Evolutionary conservation across 2,888 invertebrate genomes (phyloP).

Genomic region (Cosmia trapezina): DNA sequence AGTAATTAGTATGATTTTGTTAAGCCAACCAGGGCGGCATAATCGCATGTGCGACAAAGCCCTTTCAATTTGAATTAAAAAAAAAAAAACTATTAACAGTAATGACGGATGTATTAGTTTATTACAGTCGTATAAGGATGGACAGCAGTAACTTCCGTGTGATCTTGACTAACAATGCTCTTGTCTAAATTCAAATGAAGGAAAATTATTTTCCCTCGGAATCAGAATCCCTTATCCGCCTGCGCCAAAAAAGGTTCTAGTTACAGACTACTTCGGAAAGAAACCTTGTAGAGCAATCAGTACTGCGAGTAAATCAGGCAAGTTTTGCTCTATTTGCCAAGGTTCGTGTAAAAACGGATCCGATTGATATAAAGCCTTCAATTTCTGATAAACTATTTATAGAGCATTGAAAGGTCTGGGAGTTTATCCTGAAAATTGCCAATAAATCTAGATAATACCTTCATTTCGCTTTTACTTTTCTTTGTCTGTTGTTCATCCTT

Average conservation of each 20-base stretch:
- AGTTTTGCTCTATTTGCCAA: slow-evolving; percentile 36
- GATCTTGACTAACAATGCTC: neutral
- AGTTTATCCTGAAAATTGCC: slow-evolving; percentile 23
- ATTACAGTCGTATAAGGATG: slow-evolving; percentile 11
- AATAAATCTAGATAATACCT: slow-evolving; percentile 25
- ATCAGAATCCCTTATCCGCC: neutral
- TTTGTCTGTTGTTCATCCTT: slow-evolving; percentile 1
- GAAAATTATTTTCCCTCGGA: neutral
- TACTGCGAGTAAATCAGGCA: slow-evolving; percentile 31
- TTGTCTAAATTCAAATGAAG: neutral
- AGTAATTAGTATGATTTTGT: too few species aligned
- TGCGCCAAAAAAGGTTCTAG: neutral
- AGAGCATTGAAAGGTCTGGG: slow-evolving; percentile 26
- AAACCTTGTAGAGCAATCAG: slow-evolving; percentile 15
- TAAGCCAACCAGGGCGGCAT: too few species aligned
- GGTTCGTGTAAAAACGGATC: slow-evolving; percentile 32
- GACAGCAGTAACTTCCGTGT: neutral
- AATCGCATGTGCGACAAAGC: too few species aligned
- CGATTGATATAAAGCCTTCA: slow-evolving; percentile 39
- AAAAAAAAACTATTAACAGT: slow-evolving; percentile 4
- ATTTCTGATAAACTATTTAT: slow-evolving; percentile 46
- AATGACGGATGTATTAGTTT: slow-evolving; percentile 3
- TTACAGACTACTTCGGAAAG: slow-evolving; percentile 4
- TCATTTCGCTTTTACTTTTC: slow-evolving; percentile 39
- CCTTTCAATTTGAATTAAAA: too few species aligned